phyloP scores from a whole-genome alignment of 2,888 invertebrate genomes.

The Altica lythri region DNA sequence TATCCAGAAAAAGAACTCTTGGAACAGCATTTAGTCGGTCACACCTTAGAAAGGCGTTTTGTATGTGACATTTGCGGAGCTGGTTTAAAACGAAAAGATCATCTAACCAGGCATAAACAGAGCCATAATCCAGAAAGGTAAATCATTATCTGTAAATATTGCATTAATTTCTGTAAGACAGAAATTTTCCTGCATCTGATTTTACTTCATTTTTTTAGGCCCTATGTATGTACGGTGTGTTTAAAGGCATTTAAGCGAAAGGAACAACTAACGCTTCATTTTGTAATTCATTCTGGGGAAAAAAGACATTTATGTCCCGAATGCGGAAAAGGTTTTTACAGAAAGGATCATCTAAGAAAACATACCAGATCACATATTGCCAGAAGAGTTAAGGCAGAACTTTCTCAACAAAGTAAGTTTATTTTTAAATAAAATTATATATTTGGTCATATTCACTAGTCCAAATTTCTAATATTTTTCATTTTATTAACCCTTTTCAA shows the following conservation, averaged over 20 bases:
- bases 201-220: too few species aligned
- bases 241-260: constrained; percentile 87
- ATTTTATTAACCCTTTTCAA: neutral
- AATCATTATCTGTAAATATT: too few species aligned
- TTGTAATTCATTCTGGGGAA: constrained; percentile 88
- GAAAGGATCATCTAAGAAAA: constrained; percentile 85
- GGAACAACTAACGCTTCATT: constrained; percentile 86
- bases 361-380: constrained; percentile 86
- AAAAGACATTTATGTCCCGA: constrained; percentile 86
- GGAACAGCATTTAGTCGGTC: constrained; percentile 85
- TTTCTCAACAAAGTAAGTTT: constrained; percentile 67
- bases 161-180: too few species aligned
- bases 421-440: too few species aligned
- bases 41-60: constrained; percentile 82
- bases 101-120: constrained; percentile 83
- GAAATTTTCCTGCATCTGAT: too few species aligned
- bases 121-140: constrained; percentile 88
- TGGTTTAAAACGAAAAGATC: constrained; percentile 84
- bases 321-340: constrained; percentile 88
- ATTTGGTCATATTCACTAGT: neutral
- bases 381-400: constrained; percentile 81
- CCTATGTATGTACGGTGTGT: constrained; percentile 86
- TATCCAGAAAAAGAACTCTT: constrained; percentile 83
- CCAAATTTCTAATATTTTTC: neutral
- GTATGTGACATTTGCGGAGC: constrained; percentile 90